Base-by-base conservation (phyloP, 2,888 invertebrate species). In the Branchipolynoe longqiensis region DNA sequence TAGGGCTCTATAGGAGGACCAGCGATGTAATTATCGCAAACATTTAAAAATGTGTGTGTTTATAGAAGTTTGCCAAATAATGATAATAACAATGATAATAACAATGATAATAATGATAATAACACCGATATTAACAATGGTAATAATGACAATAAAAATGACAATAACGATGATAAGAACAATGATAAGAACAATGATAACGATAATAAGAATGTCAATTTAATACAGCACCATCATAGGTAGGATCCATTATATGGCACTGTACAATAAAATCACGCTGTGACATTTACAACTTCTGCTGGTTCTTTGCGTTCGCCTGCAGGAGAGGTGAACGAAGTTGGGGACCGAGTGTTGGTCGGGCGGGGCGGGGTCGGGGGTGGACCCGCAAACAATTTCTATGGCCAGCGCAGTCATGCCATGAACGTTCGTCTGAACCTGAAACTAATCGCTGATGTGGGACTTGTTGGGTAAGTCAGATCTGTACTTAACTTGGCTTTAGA, bases 371-470 rank as follows among this genome's bases (percentile, higher is more conserved):
- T 94, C 0, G 98, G 98, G 0, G 99, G 98, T 0, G 95, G 95
- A 85, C 94, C 95, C 0, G 95, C 96, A 54, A 97, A 96, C 91
- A 95, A 96, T 82, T 99, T 95, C 91, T 94, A 96, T 14, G 98
- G 98, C 0, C 95, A 95, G 82, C 90, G 95, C 90, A 98, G 98
- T 0, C 96, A 97, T 92, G 91, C 93, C 22, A 95, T 95, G 87
- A 95, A 95, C 14, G 94, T 99, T n/a, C 95, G 95, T 82, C 94
- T 99, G 84, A 98, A 98, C 93, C 94, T 99, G 0, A 98, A 98
- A 94, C 94, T 99, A 84, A 97, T 99, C 84, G 98, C 99, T 0
- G 99, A 99, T 94, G 95, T 98, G 81, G 98, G 98, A 0, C 93
- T 95, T 48, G 98, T 99, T 41, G 99, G 99, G 94, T 92, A 87